phyloP scores from a whole-genome alignment of 1,140 invertebrate species.

The Ceratina australensis region DNA sequence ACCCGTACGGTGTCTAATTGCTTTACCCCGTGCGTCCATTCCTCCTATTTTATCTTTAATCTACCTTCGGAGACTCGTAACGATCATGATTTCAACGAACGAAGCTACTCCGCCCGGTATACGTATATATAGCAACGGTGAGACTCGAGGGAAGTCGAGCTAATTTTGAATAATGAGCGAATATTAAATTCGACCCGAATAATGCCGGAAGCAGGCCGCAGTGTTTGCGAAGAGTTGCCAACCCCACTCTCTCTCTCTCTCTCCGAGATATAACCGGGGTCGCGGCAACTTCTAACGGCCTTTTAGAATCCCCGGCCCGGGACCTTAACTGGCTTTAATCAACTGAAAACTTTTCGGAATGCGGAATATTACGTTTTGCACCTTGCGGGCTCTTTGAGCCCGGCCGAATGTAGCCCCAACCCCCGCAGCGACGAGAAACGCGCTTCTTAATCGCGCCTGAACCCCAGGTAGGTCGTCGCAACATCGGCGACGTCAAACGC shows the following conservation, averaged over 20 bases:
- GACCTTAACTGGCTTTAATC: slow-evolving; percentile 68
- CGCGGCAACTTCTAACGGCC: slow-evolving; percentile 52
- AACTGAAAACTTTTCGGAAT: slow-evolving; percentile 65
- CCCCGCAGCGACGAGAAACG: no score
- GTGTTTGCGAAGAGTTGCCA: slow-evolving; percentile 61
- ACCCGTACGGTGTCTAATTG: no score
- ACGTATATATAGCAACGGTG: slow-evolving; percentile 9
- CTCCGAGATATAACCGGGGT: slow-evolving; percentile 44
- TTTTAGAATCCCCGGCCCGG: slow-evolving; percentile 30
- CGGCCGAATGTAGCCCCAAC: not conserved
- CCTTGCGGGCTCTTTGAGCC: slow-evolving; percentile 41
- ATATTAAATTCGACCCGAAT: slow-evolving; percentile 65
- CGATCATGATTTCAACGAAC: slow-evolving; percentile 17
- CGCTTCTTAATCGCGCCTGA: not conserved
- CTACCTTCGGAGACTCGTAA: slow-evolving; percentile 6
- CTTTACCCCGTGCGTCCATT: no score
- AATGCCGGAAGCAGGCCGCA: slow-evolving; percentile 39
- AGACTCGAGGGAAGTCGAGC: slow-evolving; percentile 44
- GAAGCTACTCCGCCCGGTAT: not conserved
- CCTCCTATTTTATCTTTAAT: not conserved
- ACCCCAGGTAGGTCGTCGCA: no score
- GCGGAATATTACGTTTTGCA: slow-evolving; percentile 55
- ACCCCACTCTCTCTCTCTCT: slow-evolving; percentile 44
- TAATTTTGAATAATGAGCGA: slow-evolving; percentile 68
- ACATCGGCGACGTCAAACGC: not conserved